Base-by-base conservation (phyloP, 1,140 invertebrate species). In the Tenebrio molitor region DNA sequence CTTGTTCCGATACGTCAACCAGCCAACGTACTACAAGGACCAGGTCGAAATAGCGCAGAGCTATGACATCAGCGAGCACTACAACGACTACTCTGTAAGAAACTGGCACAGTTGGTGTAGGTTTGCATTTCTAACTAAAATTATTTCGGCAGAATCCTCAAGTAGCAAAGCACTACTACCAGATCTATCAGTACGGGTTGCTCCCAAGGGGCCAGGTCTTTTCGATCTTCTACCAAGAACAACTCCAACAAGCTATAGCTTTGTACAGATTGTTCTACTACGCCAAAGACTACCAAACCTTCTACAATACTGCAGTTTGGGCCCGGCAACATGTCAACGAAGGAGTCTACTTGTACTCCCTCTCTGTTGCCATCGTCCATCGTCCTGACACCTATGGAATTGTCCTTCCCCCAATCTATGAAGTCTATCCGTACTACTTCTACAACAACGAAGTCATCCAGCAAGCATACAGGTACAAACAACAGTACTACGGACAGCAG, bases 181-280 rank as follows among this genome's bases (percentile, higher is more conserved):
- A 86, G 36, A 77, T 81, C 65, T 86, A 87, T 78, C 87, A 88
- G 25, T 36, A 85, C n/a, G 88, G 87, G 12, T 81, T 86, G 42
- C 75, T 90, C 25, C 84, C 89, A 0, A 85, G 84, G 69, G 88
- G 87, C 64, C 86, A 87, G 73, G 84, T 90, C 29, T 93, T 91
- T 77, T 88, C 89, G 12, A 72, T 88, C n/a, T 83, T 87, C 74
- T 82, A 91, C 58, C 84, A 87, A 21, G 84, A 87, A 7, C 89
- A 92, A 53, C 75, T 87, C n/a, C 82, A 87, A 42, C 89, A 92
- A 82, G 87, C 88, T 23, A 81, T 86, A 2, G 84, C 84, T 5
- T 80, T 92, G 53, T 92, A 91, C 85, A 87, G 91, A 66, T 77
- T 91, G 68, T 87, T 93, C 76, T 91, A 88, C 82, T 87, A 87